Base-by-base conservation (phyloP, 37 sponge, comb jelly and placozoan species). In the Ephydatia muelleri region DNA sequence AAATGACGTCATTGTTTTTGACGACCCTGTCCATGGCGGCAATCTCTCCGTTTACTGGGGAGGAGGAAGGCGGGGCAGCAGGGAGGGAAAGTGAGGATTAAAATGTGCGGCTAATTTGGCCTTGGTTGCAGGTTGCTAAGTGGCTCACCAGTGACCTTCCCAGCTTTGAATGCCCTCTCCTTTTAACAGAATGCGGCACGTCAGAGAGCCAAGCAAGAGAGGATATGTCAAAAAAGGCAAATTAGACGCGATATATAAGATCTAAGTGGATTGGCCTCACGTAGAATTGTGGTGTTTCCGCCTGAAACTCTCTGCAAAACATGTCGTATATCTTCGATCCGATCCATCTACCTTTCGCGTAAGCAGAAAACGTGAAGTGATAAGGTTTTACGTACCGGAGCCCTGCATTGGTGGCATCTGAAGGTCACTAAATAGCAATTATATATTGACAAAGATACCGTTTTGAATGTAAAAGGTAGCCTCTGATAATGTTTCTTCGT, bases 291-390 rank as follows among this genome's bases (percentile, higher is more conserved):
- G 94, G 94, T 36, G 79, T 83, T 67, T 93, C 94, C 27, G 94
- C 65, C 38, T 93, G 94, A 71, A 96, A 96, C 74, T 96, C 96
- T 36, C 72, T 81, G 49, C 90, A 87, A 74, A 96, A 93, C 38
- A 96, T 87, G 27, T 96, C 92, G 73, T 74, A 84, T 16, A 96
- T 83, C 13, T 48, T 88, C 0, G 82, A 81, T 19, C 94, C 96
- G 43, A 96, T 75, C 96, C 96, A 96, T 33, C 96, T 35, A 8
- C 94, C 92, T 68, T 96, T 96, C 57, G 94, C 92, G 80, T 93
- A 67, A 30, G 89, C 82, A 0, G 79, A 73, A 78, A 96, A 96
- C 5, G 90, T 88, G 82, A 96, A 96, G 68, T 85, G 89, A 85
- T 96, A 96, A 0, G 97, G 97, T 22, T 71, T 48, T 32, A 96